phyloP scores from a whole-genome alignment of 2,888 invertebrate genomes.

The Iselma pallidipennis region DNA sequence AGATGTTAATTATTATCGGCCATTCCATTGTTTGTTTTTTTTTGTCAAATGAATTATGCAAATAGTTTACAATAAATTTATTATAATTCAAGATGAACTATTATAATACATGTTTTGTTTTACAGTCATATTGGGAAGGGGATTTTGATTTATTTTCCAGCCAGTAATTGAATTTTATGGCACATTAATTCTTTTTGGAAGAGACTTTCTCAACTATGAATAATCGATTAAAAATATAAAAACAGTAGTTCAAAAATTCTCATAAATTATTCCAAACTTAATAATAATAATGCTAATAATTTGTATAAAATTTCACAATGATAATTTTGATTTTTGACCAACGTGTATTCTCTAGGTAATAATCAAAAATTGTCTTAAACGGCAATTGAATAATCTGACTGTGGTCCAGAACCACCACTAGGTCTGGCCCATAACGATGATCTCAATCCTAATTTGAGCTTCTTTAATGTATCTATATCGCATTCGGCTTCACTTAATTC shows the following conservation, averaged over 20 bases:
- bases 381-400: slow-evolving; percentile 75
- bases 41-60: background rate
- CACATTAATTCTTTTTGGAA: slow-evolving; percentile 44
- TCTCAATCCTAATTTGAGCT: slow-evolving; percentile 70
- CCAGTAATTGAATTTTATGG: slow-evolving; percentile 47
- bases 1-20: background rate
- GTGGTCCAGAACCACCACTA: slow-evolving; percentile 56
- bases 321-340: slow-evolving; percentile 28
- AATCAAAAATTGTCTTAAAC: slow-evolving; percentile 61
- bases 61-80: slow-evolving; percentile 21
- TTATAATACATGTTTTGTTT: slow-evolving; percentile 42
- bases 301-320: slow-evolving; percentile 31
- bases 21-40: background rate
- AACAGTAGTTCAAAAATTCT: slow-evolving; percentile 41
- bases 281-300: slow-evolving; percentile 40
- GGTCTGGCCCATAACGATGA: slow-evolving; percentile 74
- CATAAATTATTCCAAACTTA: slow-evolving; percentile 43
- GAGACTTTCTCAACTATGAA: slow-evolving; percentile 19
- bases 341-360: slow-evolving; percentile 2
- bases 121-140: slow-evolving; percentile 42
- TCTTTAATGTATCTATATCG: slow-evolving; percentile 75
- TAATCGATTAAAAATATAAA: slow-evolving; percentile 26
- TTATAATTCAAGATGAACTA: slow-evolving; percentile 40
- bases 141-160: slow-evolving; percentile 38
- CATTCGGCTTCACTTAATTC: slow-evolving; percentile 73